Evolutionary conservation across 2,113 vertebrate genomes (phyloP).

Genomic region (Thryonomys swinderianus): DNA sequence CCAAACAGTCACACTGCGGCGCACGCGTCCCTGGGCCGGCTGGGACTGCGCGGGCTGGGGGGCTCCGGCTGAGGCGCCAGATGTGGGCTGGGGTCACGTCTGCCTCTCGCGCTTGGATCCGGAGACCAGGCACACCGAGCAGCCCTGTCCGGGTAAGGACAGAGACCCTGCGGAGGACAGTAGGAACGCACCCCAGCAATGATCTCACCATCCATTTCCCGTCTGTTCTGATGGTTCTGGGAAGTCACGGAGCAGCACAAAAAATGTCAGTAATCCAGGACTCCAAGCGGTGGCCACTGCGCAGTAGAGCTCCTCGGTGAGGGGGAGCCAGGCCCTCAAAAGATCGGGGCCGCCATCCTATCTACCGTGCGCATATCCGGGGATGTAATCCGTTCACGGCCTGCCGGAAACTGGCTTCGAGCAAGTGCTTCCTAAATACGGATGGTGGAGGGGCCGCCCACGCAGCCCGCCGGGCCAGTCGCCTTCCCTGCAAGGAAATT

Average conservation of each 20-base stretch:
- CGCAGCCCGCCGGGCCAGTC: neutral
- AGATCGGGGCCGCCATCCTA: neutral
- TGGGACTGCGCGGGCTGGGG: neutral
- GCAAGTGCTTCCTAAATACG: neutral
- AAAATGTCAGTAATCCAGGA: neutral
- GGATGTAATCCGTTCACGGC: neutral
- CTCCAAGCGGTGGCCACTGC: accelerated
- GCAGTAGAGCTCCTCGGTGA: neutral
- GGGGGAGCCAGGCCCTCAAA: accelerated
- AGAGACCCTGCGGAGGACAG: neutral
- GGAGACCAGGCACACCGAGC: neutral
- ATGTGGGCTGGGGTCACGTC: neutral
- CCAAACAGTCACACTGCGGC: neutral
- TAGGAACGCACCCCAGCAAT: accelerated
- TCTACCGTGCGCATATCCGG: neutral
- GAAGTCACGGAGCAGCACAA: neutral
- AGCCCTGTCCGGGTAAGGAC: neutral
- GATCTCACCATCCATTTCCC: neutral
- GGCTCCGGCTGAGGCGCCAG: neutral
- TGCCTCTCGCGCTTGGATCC: neutral
- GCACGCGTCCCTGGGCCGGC: neutral
- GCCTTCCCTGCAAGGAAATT: neutral
- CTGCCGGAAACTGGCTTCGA: neutral
- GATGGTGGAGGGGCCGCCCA: neutral
- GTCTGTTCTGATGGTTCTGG: accelerated